Evolutionary conservation across 2,888 invertebrate species (phyloP).

Genomic region (Coelopa pilipes): DNA sequence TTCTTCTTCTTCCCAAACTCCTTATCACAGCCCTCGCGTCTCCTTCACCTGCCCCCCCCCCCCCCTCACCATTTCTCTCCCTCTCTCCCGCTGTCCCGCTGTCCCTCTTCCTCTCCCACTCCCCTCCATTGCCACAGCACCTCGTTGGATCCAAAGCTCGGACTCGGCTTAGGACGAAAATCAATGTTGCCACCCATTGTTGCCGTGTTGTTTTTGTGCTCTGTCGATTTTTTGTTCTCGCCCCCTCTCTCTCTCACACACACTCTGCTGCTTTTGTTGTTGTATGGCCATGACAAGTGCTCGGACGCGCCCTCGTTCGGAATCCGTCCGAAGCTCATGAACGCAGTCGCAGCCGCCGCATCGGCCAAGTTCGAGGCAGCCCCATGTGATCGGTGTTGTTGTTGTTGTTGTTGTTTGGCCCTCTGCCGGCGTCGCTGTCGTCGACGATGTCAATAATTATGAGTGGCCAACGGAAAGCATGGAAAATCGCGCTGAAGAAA

Average conservation of each 20-base stretch:
- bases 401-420: not conserved
- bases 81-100: no score
- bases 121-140: no score
- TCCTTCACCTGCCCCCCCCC: no score
- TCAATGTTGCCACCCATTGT: slow-evolving; percentile 2
- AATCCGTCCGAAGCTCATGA: slow-evolving; percentile 3
- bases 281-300: not conserved
- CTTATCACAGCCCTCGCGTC: no score
- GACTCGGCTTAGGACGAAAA: not conserved
- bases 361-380: not conserved
- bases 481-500: not conserved
- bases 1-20: no score
- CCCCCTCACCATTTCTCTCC: no score
- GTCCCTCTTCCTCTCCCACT: no score
- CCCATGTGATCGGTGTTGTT: not conserved
- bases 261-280: slow-evolving; percentile 11
- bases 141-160: no score
- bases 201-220: not conserved
- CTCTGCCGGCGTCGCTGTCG: not conserved
- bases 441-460: not conserved
- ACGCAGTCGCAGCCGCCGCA: not conserved
- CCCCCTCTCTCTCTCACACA: not conserved
- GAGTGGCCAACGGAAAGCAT: not conserved
- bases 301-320: not conserved
- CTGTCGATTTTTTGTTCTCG: no score